These are phyloP conservation scores for Cataglyphis cursor DNA, from an alignment of 2,888 invertebrate species.

Conservation along the genomic window DNA sequence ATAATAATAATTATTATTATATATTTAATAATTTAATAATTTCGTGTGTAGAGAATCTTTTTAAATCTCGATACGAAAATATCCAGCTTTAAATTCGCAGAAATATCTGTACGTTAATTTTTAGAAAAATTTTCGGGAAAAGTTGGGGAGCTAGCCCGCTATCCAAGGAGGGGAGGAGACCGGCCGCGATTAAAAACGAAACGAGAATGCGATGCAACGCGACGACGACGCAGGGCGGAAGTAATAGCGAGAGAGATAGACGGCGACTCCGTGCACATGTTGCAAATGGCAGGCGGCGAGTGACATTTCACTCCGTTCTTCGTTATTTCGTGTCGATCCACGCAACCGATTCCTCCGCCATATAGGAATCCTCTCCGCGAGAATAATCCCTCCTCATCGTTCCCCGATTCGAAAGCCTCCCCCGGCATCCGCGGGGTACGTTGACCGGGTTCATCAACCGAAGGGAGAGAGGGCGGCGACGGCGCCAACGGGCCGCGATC, in stretches of 20 bases:
- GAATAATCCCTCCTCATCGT: not conserved
- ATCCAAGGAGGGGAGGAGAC: not conserved
- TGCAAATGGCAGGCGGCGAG: conserved; percentile 79
- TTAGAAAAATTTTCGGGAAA: too few species aligned
- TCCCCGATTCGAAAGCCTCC: not conserved
- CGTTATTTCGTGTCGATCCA: not conserved
- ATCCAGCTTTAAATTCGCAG: too few species aligned
- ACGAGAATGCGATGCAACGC: conserved; percentile 66
- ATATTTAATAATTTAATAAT: not conserved
- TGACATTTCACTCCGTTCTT: conserved; percentile 65
- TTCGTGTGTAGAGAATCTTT: not conserved
- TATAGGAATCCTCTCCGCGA: not conserved
- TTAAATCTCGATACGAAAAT: too few species aligned
- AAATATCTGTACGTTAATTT: too few species aligned
- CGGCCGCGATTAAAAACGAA: conserved; percentile 48
- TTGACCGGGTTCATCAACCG: not conserved
- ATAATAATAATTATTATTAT: too few species aligned
- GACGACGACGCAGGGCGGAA: conserved; percentile 74
- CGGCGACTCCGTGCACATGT: conserved; percentile 69
- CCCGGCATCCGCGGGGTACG: not conserved
- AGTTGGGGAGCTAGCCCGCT: not conserved
- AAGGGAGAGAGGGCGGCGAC: not conserved
- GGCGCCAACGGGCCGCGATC: conserved; percentile 8
- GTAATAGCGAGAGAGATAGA: conserved; percentile 69
- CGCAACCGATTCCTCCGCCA: not conserved